Conservation (phyloP, 2,888 invertebrate genomes). For the Pterobdella sp. region DNA sequence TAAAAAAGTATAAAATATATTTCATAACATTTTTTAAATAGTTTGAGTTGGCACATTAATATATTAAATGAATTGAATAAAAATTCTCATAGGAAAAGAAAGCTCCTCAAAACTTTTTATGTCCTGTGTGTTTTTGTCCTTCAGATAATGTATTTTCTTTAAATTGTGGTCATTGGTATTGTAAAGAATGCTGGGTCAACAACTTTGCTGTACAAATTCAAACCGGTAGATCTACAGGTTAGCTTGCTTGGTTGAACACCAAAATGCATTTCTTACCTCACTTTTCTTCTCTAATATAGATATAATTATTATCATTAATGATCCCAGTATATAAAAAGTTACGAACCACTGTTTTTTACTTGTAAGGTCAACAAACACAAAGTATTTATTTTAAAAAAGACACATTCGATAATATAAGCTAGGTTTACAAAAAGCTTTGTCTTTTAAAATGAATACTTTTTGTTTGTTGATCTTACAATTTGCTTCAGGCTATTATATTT, state of each 20-base stretch:
- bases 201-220: conserved; percentile 92
- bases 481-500: no score
- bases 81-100: conserved; percentile 18
- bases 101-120: conserved; percentile 34
- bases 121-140: conserved; percentile 45
- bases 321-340: no score
- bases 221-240: conserved; percentile 68
- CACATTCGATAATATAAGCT: no score
- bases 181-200: conserved; percentile 89
- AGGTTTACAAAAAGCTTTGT: no score
- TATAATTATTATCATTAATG: no score
- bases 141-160: conserved; percentile 58
- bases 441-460: no score
- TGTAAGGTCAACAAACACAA: no score
- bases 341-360: no score
- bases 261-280: neutral
- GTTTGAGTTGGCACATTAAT: neutral
- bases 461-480: no score
- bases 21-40: neutral
- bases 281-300: neutral
- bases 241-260: conserved; percentile 22
- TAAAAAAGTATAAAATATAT: neutral
- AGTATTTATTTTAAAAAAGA: no score
- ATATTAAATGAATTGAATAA: neutral
- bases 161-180: conserved; percentile 83